A percentile compares a stretch with the other conserved stretches of the same genome.
Evolutionary conservation across 2,113 vertebrate species (phyloP).

Genomic region (Promerops cafer): DNA sequence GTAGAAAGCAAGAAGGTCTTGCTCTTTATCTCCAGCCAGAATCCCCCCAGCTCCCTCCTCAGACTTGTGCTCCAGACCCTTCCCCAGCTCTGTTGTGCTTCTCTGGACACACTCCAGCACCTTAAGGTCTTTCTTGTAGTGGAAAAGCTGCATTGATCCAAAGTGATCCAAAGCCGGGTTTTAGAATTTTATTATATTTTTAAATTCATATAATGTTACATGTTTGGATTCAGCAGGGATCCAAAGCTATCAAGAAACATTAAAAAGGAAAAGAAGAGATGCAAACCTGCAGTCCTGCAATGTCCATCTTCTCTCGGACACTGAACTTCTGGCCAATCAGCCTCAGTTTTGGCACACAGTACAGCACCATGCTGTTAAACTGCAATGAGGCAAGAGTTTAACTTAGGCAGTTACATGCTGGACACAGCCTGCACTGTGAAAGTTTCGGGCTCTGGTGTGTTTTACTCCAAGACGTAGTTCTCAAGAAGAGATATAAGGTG

Average conservation of each 20-base stretch:
- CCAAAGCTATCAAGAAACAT: neutral
- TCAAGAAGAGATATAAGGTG: neutral
- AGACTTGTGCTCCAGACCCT: neutral
- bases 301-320: conserved; percentile 92
- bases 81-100: neutral
- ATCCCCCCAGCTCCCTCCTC: neutral
- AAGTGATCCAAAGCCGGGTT: neutral
- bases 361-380: conserved; percentile 98
- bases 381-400: conserved; percentile 36
- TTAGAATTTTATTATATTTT: neutral
- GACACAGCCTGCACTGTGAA: neutral
- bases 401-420: neutral
- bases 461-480: neutral
- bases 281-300: conserved; percentile 90
- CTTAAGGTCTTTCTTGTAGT: neutral
- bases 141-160: neutral
- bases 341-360: conserved; percentile 94
- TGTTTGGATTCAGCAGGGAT: neutral
- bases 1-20: neutral
- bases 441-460: neutral
- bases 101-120: neutral
- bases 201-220: neutral
- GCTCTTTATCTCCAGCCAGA: neutral
- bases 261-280: neutral
- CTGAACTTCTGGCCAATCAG: conserved; percentile 98